A percentile compares a stretch with the other conserved stretches of the same genome.
phyloP scores from a whole-genome alignment of 2,888 invertebrate species.

The Myopa testacea region DNA sequence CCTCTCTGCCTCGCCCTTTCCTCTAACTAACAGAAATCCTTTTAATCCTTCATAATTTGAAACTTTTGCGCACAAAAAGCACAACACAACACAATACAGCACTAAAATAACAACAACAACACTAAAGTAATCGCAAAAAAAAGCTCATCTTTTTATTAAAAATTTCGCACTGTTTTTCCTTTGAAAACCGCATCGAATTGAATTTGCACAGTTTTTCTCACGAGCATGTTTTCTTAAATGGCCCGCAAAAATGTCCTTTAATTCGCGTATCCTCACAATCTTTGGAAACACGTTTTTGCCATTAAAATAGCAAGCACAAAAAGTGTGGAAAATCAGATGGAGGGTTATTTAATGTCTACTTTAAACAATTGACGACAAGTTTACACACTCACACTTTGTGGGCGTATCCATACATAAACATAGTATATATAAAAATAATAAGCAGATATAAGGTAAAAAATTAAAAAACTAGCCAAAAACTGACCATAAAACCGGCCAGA shows the following conservation, averaged over 20 bases:
- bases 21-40: background rate
- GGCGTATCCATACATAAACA: no score
- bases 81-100: no score
- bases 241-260: background rate
- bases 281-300: conserved; percentile 18
- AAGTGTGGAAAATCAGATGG: background rate
- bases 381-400: no score
- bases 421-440: no score
- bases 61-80: no score
- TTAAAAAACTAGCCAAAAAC: no score
- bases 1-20: no score
- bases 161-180: background rate
- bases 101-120: no score
- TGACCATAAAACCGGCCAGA: no score
- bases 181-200: conserved; percentile 4
- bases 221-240: background rate
- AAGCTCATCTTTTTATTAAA: background rate
- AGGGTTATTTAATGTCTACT: no score
- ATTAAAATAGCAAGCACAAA: conserved; percentile 11
- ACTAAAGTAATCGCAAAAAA: background rate
- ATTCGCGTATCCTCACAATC: background rate
- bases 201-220: conserved; percentile 22
- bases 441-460: no score
- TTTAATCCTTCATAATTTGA: background rate
- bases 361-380: no score